phyloP scores from a whole-genome alignment of 2,113 vertebrate genomes.

The Pedionomus torquatus region DNA sequence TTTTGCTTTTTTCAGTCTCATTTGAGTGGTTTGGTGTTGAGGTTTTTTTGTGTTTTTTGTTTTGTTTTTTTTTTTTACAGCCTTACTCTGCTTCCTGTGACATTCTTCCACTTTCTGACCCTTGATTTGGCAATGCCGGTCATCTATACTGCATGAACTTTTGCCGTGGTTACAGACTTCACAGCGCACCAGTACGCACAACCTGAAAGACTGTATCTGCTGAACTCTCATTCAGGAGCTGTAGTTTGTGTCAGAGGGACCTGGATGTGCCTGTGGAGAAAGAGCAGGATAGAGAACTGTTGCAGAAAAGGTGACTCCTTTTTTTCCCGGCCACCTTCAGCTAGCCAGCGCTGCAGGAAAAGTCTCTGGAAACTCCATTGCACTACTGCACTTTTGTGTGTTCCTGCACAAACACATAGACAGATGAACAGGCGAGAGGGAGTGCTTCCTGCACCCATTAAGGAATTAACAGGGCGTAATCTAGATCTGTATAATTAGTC shows the following conservation, averaged over 20 bases:
- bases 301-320: background rate
- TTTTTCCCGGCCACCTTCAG: background rate
- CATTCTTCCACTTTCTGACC: background rate
- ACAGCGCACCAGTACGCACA: background rate
- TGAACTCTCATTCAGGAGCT: background rate
- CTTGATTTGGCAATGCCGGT: background rate
- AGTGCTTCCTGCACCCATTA: background rate
- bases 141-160: background rate
- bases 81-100: background rate
- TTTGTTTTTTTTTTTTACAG: background rate
- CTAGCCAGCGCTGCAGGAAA: background rate
- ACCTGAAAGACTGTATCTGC: background rate
- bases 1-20: background rate
- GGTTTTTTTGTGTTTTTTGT: no score
- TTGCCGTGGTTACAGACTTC: background rate
- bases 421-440: background rate
- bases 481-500: conserved; percentile 7
- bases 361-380: background rate
- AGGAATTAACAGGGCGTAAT: background rate
- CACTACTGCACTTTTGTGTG: background rate
- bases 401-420: background rate
- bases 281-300: background rate
- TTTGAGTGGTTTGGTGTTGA: fast-evolving
- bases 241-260: background rate
- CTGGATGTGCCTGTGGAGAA: background rate